Evolutionary conservation across 2,113 vertebrate species (phyloP), one percentile per base, ranked within the genome.

Genomic region (Pipra filicauda): DNA sequence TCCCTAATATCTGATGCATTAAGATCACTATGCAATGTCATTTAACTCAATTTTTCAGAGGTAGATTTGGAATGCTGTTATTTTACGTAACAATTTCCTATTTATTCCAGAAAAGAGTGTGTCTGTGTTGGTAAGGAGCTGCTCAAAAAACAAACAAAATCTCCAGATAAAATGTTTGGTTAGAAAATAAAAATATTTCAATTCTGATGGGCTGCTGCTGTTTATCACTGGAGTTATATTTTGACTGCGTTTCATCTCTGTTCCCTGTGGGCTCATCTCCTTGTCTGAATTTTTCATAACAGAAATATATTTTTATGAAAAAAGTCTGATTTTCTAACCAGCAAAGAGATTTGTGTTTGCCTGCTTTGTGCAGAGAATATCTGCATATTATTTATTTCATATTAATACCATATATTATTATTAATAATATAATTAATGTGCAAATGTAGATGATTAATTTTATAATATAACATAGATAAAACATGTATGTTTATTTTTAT

Each of bases 171-270:
- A 70, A 57, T 65, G 10, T 89, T 75, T 4, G 1, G 16, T 37
- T 76, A 73, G n/a, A 79, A 93, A 90, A 90, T 58, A 3, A 93
- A 94, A 90, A 61, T 93, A 61, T 85, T 90, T 72, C 65, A 52
- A 5, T 88, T 93, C 82, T 0, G 5, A 75, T 65, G 33, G 13
- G 51, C 46, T 94, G 33, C 55, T 77, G 48, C 14, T 87, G 26
- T 89, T 95, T 94, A 43, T 67, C 33, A 71, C 18, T 72, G 24
- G 73, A 78, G 14, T 30, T 5, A 2, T 65, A 44, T 85, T 85
- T 84, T 86, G 48, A 51, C 37, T 94, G 28, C 43, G 27, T 81
- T 92, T 89, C 28, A 70, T 73, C 54, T 80, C 65, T 55, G 14
- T 64, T 95, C 77, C 52, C n/a, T 55, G 18, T 43, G n/a, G 61